Conservation (phyloP, 2,888 invertebrate genomes). For the Pteria penguin region DNA sequence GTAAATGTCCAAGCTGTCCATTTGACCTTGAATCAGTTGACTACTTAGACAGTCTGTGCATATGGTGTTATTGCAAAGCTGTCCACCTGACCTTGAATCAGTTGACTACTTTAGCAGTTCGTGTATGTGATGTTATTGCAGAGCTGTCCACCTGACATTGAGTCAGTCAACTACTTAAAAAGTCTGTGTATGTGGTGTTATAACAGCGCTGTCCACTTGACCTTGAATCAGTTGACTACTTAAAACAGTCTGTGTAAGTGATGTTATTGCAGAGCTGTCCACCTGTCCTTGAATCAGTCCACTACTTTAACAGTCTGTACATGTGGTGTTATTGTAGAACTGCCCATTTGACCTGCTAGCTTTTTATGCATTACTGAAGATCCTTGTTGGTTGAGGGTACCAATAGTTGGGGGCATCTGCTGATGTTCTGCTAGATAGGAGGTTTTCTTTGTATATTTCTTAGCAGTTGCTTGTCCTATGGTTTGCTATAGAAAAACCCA, state of each 20-base stretch:
- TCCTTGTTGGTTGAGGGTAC: background rate
- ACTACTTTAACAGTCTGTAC: slow-evolving; percentile 73
- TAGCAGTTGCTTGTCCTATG: slow-evolving; percentile 75
- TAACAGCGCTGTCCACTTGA: slow-evolving; percentile 54
- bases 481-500: slow-evolving; percentile 71
- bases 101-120: slow-evolving; percentile 73
- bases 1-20: no score
- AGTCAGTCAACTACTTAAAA: slow-evolving; percentile 71
- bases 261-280: no score
- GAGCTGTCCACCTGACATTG: slow-evolving; percentile 60
- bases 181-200: slow-evolving; percentile 67
- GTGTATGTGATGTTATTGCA: slow-evolving; percentile 62
- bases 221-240: no score
- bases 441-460: slow-evolving; percentile 54
- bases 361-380: slow-evolving; percentile 52
- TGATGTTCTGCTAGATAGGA: slow-evolving; percentile 35
- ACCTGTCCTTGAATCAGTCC: no score
- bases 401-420: slow-evolving; percentile 1
- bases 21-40: no score
- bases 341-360: slow-evolving; percentile 66
- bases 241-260: no score
- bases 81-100: no score
- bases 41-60: no score
- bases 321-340: slow-evolving; percentile 57
- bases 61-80: no score